phyloP scores from a whole-genome alignment of 2,888 invertebrate genomes.

The Tenthredo livida region DNA sequence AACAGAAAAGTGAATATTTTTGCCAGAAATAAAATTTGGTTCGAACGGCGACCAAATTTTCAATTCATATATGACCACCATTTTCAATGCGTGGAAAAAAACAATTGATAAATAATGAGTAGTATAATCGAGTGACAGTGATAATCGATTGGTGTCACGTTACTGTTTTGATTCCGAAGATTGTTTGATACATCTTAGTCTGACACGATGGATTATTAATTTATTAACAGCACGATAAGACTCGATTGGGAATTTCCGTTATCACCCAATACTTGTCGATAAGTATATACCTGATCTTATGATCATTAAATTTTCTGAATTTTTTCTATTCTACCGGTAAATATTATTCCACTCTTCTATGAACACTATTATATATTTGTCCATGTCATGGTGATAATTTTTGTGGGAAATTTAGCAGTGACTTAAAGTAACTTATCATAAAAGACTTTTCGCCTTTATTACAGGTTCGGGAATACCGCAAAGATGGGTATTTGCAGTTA shows the following conservation, averaged over 20 bases:
- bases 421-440: neutral
- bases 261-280: neutral
- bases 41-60: neutral
- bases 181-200: neutral
- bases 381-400: neutral
- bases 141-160: slow-evolving; percentile 3
- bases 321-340: neutral
- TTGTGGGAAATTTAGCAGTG: too few species aligned
- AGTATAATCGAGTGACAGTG: neutral
- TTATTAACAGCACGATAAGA: neutral
- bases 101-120: neutral
- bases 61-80: neutral
- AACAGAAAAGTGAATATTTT: neutral
- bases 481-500: slow-evolving; percentile 71
- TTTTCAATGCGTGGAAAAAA: neutral
- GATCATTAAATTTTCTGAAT: neutral
- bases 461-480: slow-evolving; percentile 17
- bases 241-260: neutral
- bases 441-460: neutral
- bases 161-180: neutral
- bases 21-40: neutral
- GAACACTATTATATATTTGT: neutral
- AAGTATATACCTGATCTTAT: neutral
- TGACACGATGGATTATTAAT: neutral
- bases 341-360: neutral